Evolutionary conservation across 2,113 vertebrate species (phyloP), one percentile per base, ranked within the genome.

Genomic region (Machaerirhynchus nigripectus): DNA sequence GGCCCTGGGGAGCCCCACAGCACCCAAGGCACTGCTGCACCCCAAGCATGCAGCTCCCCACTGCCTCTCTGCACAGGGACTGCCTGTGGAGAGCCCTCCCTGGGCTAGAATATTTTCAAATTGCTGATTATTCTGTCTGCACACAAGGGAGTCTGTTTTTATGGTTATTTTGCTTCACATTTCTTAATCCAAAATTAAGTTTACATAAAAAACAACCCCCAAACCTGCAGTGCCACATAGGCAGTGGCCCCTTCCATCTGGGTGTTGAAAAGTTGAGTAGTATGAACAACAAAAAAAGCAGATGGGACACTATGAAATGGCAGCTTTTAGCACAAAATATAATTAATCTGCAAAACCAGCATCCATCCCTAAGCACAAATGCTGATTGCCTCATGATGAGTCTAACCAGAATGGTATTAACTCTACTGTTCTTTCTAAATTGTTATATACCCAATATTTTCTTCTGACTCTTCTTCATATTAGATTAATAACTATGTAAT

Each of bases 401-500:
- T 70, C 55, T 24, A 86, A 56, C 49, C 75, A 79, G 75, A 85
- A 90, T 59, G 33, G 94, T 52, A 92, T 94, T 89, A 84, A 89
- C 89, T 93, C 76, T 7, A 13, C 49, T 8, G 28, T 40, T 63
- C 85, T 89, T 96, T 79, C 82, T 64, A 81, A 74, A 81, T 64
- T 69, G 94, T 92, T 95, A 92, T 57, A 85, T 71, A 60, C 46
- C 50, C 65, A 76, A 56, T 79, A 79, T 95, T 93, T 84, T 77
- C 78, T 59, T 96, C 73, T 68, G 85, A 23, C 18, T 83, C 85
- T 79, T 95, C 85, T 90, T 93, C 79, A 55, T 84, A 53, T 96
- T 84, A 91, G 95, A 97, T 95, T 93, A 97, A 96, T 96, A 94
- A 95, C 88, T 88, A 46, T 28, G 19, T 88, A 91, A 96, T 93